phyloP scores from a whole-genome alignment of 2,888 invertebrate species.

The Lithodes maja region DNA sequence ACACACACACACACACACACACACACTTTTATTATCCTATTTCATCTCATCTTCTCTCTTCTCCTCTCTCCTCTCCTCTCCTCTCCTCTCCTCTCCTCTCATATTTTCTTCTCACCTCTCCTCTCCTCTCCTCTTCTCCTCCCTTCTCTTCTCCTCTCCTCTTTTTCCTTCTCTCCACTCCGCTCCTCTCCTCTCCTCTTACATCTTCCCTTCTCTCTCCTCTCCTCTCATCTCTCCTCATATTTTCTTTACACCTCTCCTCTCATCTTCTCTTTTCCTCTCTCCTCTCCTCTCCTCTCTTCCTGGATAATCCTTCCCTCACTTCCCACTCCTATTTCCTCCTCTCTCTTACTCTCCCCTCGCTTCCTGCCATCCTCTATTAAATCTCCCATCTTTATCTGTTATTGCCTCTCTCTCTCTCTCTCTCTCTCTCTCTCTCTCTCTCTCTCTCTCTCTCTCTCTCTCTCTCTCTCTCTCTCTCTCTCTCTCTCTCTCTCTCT shows the following conservation, averaged over 20 bases:
- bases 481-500: slow-evolving; percentile 19
- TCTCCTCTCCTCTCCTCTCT: background rate
- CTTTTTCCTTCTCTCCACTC: background rate
- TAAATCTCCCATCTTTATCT: background rate
- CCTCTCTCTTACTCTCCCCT: slow-evolving; percentile 4
- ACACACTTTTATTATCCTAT: too few relatives aligned
- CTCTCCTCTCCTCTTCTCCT: too few relatives aligned
- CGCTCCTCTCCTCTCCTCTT: too few relatives aligned
- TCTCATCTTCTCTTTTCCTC: background rate
- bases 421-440: slow-evolving; percentile 15
- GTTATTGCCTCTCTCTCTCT: background rate
- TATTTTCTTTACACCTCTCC: background rate
- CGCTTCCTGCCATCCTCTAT: background rate
- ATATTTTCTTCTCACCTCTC: too few relatives aligned
- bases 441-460: slow-evolving; percentile 16
- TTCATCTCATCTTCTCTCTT: too few relatives aligned
- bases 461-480: slow-evolving; percentile 26
- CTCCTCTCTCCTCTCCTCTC: too few relatives aligned
- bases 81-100: too few relatives aligned
- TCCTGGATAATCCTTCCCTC: background rate
- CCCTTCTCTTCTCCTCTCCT: background rate
- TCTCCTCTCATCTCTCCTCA: background rate
- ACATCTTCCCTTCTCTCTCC: too few relatives aligned
- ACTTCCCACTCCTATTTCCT: background rate
- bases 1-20: too few relatives aligned